phyloP scores from a whole-genome alignment of 1,140 invertebrate genomes.

The Archegozetes longisetosus region DNA sequence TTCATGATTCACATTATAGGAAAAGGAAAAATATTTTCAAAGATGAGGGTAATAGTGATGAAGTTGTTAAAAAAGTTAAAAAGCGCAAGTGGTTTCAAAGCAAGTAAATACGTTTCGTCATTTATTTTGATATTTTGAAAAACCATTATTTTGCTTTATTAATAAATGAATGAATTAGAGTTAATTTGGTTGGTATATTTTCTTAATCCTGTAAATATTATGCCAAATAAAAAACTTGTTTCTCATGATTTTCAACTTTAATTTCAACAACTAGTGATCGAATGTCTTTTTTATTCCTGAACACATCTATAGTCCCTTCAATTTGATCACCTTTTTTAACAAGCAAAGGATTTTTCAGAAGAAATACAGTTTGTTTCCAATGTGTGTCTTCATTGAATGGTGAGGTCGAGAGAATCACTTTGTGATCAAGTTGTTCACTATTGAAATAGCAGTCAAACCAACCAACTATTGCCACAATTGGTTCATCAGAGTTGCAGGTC shows the following conservation, averaged over 20 bases:
- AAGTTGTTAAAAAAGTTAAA: too few relatives aligned
- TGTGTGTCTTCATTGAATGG: constrained; percentile 62
- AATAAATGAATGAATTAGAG: not conserved
- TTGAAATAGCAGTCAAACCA: constrained; percentile 87
- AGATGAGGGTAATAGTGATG: not conserved
- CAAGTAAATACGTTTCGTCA: too few relatives aligned
- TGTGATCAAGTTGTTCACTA: constrained; percentile 9
- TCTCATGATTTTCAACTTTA: not conserved
- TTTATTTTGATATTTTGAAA: too few relatives aligned
- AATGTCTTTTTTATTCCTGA: not conserved
- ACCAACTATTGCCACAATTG: constrained; percentile 69
- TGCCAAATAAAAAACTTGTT: not conserved
- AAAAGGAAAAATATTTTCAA: not conserved
- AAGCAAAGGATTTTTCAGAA: constrained; percentile 51
- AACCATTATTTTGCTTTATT: too few relatives aligned
- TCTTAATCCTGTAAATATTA: not conserved
- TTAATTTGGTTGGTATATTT: not conserved
- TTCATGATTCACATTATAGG: not conserved
- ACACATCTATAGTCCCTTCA: constrained; percentile 4
- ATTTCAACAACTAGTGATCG: not conserved
- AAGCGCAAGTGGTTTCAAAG: too few relatives aligned
- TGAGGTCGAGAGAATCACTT: constrained; percentile 36
- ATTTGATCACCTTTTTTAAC: constrained; percentile 46
- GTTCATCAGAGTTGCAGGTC: constrained; percentile 44
- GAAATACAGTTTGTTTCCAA: constrained; percentile 96